These are phyloP conservation scores for Mnemiopsis leidyi DNA, from an alignment of 37 sponge, comb jelly and placozoan species.

Conservation along the genomic window DNA sequence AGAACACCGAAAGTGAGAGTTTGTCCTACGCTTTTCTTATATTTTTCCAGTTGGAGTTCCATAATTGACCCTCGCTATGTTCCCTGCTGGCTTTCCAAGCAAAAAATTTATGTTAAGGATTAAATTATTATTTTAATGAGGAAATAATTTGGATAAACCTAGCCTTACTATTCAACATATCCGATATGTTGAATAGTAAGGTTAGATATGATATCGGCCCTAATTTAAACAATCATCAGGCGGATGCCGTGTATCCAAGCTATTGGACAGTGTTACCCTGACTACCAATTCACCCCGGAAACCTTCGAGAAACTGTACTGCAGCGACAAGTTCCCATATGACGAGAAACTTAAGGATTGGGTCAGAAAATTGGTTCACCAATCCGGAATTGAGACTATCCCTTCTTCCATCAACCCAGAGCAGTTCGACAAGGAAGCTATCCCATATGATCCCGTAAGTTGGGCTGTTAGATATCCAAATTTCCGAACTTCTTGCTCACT, in stretches of 20 bases:
- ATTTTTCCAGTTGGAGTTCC: too few relatives aligned
- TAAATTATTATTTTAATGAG: neutral
- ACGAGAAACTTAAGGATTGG: neutral
- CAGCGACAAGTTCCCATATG: slow-evolving; percentile 55
- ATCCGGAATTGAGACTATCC: slow-evolving; percentile 39
- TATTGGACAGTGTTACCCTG: slow-evolving; percentile 48
- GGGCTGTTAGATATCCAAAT: too few relatives aligned
- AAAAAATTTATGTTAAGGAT: neutral
- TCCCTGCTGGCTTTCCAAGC: too few relatives aligned
- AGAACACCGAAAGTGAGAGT: slow-evolving; percentile 17
- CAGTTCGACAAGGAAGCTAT: slow-evolving; percentile 15
- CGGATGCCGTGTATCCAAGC: slow-evolving; percentile 50
- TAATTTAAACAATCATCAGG: too few relatives aligned
- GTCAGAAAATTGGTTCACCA: neutral
- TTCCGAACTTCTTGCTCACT: too few relatives aligned
- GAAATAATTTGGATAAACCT: neutral
- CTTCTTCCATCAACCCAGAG: neutral
- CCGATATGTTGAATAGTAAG: too few relatives aligned
- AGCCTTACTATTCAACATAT: too few relatives aligned
- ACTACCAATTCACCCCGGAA: slow-evolving; percentile 52
- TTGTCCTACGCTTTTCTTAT: neutral
- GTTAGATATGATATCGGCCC: too few relatives aligned
- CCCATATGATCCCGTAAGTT: slow-evolving; percentile 6
- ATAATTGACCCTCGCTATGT: too few relatives aligned
- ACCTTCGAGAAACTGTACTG: slow-evolving; percentile 49